These are phyloP conservation scores for Scotopteryx bipunctaria DNA, from an alignment of 2,888 invertebrate species.

Conservation along the genomic window DNA sequence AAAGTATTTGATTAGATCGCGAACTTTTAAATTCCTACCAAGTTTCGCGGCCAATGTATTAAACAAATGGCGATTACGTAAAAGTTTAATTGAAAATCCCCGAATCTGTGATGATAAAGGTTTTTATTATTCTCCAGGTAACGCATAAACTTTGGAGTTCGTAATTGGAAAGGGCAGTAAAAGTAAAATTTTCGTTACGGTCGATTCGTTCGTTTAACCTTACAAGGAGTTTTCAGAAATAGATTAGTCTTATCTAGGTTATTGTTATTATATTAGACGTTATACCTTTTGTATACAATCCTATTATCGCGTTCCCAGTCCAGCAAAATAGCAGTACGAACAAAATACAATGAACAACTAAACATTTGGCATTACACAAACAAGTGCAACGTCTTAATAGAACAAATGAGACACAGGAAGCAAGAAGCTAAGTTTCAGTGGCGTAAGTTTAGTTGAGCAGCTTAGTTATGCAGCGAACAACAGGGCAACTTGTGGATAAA, in stretches of 20 bases:
- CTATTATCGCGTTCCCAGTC: no score
- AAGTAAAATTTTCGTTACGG: constrained; percentile 44
- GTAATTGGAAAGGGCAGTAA: constrained; percentile 53
- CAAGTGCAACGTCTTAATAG: constrained; percentile 44
- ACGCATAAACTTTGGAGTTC: constrained; percentile 51
- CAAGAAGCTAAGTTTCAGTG: constrained; percentile 54
- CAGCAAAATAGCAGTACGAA: no score
- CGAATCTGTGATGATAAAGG: constrained; percentile 59
- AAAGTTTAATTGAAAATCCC: constrained; percentile 66
- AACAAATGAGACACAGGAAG: constrained; percentile 57
- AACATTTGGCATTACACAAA: background rate
- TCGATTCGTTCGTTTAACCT: constrained; percentile 19
- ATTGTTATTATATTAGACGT: background rate
- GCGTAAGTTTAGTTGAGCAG: constrained; percentile 52
- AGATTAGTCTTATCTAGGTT: background rate
- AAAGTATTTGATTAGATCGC: constrained; percentile 55
- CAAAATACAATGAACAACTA: constrained; percentile 1
- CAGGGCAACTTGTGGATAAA: constrained; percentile 50
- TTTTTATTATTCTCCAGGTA: constrained; percentile 60
- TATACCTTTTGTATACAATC: no score
- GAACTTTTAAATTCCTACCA: constrained; percentile 51
- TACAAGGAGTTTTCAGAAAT: constrained; percentile 11
- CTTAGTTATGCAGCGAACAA: constrained; percentile 58
- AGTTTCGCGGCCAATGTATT: constrained; percentile 51
- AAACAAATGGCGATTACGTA: constrained; percentile 59